phyloP scores from a whole-genome alignment of 1,140 invertebrate genomes.

The Ridgeia piscesae region DNA sequence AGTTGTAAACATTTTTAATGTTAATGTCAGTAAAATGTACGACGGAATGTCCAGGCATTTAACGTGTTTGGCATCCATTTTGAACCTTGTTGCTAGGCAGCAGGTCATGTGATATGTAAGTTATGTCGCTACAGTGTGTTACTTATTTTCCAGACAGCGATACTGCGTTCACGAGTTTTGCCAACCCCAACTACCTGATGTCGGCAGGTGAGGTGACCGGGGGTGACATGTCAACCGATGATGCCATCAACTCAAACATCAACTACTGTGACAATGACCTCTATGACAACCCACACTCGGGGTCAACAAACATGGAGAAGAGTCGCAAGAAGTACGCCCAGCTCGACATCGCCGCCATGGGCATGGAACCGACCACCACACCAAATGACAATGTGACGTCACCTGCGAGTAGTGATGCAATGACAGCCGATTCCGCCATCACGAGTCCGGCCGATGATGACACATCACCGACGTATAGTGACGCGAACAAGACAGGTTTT shows the following conservation, averaged over 20 bases:
- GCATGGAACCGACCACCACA: not conserved
- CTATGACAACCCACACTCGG: not conserved
- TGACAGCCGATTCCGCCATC: not conserved
- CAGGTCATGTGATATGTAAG: too few relatives aligned
- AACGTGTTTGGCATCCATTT: too few relatives aligned
- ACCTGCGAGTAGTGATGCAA: not conserved
- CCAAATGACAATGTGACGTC: conserved; percentile 6
- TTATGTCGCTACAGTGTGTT: not conserved
- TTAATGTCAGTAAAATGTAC: too few relatives aligned
- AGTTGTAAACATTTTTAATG: too few relatives aligned
- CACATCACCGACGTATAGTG: not conserved
- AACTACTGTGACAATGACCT: not conserved
- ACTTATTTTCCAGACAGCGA: not conserved
- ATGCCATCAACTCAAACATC: not conserved
- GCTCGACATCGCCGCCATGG: not conserved
- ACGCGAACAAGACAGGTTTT: conserved; percentile 29
- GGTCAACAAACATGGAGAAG: not conserved
- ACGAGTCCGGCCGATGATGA: not conserved
- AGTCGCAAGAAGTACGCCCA: not conserved
- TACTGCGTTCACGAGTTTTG: conserved; percentile 20
- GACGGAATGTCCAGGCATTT: too few relatives aligned
- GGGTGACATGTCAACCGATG: not conserved
- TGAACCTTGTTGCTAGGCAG: too few relatives aligned
- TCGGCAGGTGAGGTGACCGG: not conserved
- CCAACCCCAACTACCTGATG: conserved; percentile 22